A percentile compares a stretch with the other conserved stretches of the same genome.
These are phyloP conservation scores for Apamea crenata DNA, from an alignment of 2,888 invertebrate genomes.

Conservation along the genomic window DNA sequence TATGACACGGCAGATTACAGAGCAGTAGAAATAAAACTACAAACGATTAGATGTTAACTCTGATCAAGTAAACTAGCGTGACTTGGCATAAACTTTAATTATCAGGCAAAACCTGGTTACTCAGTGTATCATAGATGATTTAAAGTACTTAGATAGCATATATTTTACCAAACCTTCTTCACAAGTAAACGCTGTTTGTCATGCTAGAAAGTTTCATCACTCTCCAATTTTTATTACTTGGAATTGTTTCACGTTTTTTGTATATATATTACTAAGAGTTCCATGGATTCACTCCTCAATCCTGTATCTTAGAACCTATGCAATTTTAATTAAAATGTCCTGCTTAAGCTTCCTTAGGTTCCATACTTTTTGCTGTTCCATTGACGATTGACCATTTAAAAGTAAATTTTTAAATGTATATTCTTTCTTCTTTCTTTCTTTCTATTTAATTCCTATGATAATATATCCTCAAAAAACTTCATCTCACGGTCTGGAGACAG, in stretches of 20 bases:
- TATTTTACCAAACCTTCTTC: neutral
- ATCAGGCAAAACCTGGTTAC: neutral
- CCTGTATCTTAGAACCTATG: neutral
- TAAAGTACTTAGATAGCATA: neutral
- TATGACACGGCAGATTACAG: neutral
- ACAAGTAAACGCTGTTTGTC: no score
- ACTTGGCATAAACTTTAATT: conserved; percentile 1
- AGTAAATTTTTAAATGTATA: no score
- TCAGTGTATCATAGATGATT: neutral
- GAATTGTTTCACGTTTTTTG: neutral
- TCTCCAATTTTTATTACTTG: neutral
- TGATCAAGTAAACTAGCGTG: conserved; percentile 16
- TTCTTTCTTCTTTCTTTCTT: no score
- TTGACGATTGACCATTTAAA: no score
- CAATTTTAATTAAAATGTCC: neutral
- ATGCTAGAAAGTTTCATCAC: neutral
- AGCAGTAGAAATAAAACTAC: neutral
- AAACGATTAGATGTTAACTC: neutral
- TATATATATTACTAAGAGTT: neutral
- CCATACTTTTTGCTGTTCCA: neutral
- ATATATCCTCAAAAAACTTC: neutral
- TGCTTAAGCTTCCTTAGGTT: neutral
- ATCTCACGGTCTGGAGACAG: conserved; percentile 44
- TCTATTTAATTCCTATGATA: neutral
- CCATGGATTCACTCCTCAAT: neutral